Evolutionary conservation across 2,888 invertebrate species (phyloP), one percentile per base, ranked within the genome.

Genomic region (Cryptus armator): DNA sequence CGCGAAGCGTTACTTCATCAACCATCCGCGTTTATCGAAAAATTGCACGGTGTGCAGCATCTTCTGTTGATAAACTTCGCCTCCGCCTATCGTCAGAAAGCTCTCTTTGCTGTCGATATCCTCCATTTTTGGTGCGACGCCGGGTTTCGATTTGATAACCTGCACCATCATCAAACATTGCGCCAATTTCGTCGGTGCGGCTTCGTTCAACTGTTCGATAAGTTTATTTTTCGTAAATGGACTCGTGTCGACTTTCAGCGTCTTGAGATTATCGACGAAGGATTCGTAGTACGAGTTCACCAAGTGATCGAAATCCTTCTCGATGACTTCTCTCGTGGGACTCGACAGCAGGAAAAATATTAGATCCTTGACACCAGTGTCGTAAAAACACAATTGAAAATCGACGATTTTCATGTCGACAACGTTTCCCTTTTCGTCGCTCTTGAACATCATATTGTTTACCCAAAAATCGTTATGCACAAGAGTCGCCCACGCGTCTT

Each of bases 401-500:
- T 94, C 94, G 0, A 94, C 91, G n/a, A 94, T 93, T 72, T 93
- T 94, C 91, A 94, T 90, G 16, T 89, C 90, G 5, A 86, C 29
- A 9, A 90, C 86, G 1, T 84, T 75, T 0, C 90, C 89, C 1
- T 84, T 76, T 12, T 90, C 87, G 62, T 91, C 89, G 62, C 91
- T 88, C 10, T 89, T 88, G 78, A 93, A 94, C 91, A 94, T 90
- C 91, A 94, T 94, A 68, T 94, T 94, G 87, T 94, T 94, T 4
- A 93, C 92, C 94, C 94, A 94, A 80, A 93, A 93, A 81, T 94
- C 94, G 53, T 90, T 90, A 82, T 94, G 94, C 0, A 92, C 86
- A 14, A 93, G 71, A 1, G 94, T 92, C 6, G 87, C 87, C 93
- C 94, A 94, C 44, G 67, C 14, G 37, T 78, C 72, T 16, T 56